Base-by-base conservation (phyloP, 2,888 invertebrate genomes). In the Marronus borbonicus region DNA sequence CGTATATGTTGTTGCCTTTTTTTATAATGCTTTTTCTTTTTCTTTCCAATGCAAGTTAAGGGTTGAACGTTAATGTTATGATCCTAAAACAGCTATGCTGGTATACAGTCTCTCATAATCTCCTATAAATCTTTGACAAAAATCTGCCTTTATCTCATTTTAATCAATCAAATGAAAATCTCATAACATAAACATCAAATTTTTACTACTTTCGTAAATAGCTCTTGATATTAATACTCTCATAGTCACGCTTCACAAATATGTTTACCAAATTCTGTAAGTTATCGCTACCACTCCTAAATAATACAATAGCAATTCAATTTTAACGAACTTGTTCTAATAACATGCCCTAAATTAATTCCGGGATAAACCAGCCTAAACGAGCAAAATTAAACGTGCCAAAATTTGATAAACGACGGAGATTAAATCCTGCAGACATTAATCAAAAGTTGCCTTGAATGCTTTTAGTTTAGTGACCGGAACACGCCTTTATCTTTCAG, bases 331-430 rank as follows among this genome's bases (percentile, higher is more conserved):
- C 31, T 5, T 52, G 52, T 17, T 17, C n/a, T 5, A 52, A 14
- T 17, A 52, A n/a, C 0, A 52, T 52, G 52, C 14, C 52, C 17
- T 36, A 52, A 17, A 52, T 17, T 52, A 52, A 52, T 52, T 52
- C 14, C 14, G 17, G 14, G 5, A 36, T 7, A n/a, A 17, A 14
- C 52, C 5, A 7, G 1, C 52, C 17, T 52, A 52, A 52, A 17
- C 36, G 17, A 65, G 39, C 14, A 14, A 65, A 65, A 65, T 65
- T 65, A 36, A 65, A n/a, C 65, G 31, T 65, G 65, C 65, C 28
- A 36, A 65, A 65, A 65, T 65, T 31, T 36, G 65, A 65, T 65
- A 36, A 31, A 36, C 36, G 17, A 39, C 31, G n/a, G 65, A 65
- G 65, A 65, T 65, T 36, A 65, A 39, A 4, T n/a, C 31, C n/a